Conservation (phyloP, 2,888 invertebrate genomes). For the Cosmopolites sordidus region DNA sequence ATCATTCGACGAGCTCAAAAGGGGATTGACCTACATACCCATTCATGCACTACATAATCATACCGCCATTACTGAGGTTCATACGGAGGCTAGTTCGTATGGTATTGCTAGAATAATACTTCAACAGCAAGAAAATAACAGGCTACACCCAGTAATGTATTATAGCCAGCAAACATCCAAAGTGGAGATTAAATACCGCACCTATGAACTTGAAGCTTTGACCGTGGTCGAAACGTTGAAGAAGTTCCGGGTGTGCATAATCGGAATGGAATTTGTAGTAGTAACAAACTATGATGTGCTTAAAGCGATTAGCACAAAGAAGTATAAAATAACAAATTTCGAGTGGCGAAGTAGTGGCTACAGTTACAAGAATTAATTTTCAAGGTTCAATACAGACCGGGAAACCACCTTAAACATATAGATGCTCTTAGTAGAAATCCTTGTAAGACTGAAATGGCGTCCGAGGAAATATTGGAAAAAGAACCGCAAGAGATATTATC, state of each 20-base stretch:
- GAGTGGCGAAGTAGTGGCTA: constrained; percentile 26
- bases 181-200: constrained; percentile 38
- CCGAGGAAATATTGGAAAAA: no score
- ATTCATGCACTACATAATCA: no score
- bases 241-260: constrained; percentile 39
- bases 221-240: constrained; percentile 38
- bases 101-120: no score
- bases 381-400: constrained; percentile 25
- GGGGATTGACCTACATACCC: no score
- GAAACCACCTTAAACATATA: constrained; percentile 25
- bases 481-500: no score
- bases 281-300: constrained; percentile 40
- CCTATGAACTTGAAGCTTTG: constrained; percentile 42
- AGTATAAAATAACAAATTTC: no score
- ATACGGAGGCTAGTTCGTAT: no score
- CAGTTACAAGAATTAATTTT: constrained; percentile 28
- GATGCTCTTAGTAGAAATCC: constrained; percentile 31
- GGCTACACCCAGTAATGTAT: constrained; percentile 35
- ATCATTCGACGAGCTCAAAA: no score
- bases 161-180: constrained; percentile 37
- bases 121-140: no score
- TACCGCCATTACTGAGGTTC: no score
- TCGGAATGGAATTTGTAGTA: constrained; percentile 35
- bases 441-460: constrained; percentile 5
- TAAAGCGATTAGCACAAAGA: constrained; percentile 30